These are phyloP conservation scores for Habropoda laboriosa DNA, from an alignment of 1,140 invertebrate species.

Conservation along the genomic window DNA sequence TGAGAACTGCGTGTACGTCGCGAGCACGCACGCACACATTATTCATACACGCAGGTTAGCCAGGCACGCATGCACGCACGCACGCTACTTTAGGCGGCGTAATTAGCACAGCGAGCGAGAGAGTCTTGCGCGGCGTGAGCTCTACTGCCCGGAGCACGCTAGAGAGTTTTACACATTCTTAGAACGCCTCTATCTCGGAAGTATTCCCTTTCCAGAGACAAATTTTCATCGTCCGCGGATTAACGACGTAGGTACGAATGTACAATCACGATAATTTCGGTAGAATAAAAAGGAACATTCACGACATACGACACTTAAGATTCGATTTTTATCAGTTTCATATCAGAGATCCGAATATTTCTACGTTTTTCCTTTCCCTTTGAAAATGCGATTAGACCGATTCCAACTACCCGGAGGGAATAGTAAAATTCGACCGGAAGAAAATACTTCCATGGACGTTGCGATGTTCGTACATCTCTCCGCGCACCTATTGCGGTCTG, in stretches of 20 bases:
- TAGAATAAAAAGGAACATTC: no score
- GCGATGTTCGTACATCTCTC: slow-evolving; percentile 32
- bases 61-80: slow-evolving; percentile 64
- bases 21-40: slow-evolving; percentile 65
- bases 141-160: slow-evolving; percentile 58
- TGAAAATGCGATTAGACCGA: no score
- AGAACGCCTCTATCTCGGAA: slow-evolving; percentile 25
- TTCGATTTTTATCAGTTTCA: no score
- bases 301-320: no score
- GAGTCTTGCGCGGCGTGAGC: slow-evolving; percentile 64
- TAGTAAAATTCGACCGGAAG: not conserved
- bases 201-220: slow-evolving; percentile 21
- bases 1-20: slow-evolving; percentile 62
- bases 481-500: slow-evolving; percentile 48
- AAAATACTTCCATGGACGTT: slow-evolving; percentile 14
- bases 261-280: no score
- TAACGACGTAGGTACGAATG: no score
- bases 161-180: slow-evolving; percentile 35
- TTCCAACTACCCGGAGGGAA: no score
- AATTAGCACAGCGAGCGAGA: slow-evolving; percentile 74
- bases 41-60: slow-evolving; percentile 60
- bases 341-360: no score
- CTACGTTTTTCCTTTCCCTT: no score
- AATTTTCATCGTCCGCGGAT: slow-evolving; percentile 7
- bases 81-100: slow-evolving; percentile 72